phyloP scores from a whole-genome alignment of 2,113 vertebrate genomes.

The Ciconia stormi region DNA sequence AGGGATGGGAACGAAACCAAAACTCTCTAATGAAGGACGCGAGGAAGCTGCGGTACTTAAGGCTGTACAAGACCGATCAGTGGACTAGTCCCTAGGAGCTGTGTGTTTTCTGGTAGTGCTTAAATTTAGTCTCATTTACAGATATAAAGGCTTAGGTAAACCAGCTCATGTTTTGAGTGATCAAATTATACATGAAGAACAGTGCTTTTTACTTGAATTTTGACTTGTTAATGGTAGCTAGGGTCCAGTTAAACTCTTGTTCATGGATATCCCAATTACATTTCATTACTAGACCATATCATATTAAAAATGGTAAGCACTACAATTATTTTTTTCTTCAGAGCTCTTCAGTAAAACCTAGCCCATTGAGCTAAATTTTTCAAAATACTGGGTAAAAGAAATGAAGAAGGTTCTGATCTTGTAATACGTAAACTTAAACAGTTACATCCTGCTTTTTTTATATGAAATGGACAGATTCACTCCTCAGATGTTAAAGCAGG shows the following conservation, averaged over 20 bases:
- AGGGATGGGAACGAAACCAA: conserved; percentile 26
- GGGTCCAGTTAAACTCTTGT: not conserved
- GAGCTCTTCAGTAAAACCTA: not conserved
- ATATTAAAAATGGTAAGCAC: not conserved
- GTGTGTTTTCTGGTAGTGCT: not conserved
- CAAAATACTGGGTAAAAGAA: not conserved
- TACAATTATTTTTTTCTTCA: not conserved
- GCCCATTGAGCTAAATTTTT: not conserved
- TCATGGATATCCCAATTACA: not conserved
- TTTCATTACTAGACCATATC: not conserved
- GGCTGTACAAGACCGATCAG: not conserved
- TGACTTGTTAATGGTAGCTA: not conserved
- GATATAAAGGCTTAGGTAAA: not conserved
- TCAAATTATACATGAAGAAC: not conserved
- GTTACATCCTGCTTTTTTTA: not conserved
- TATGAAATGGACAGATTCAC: not conserved
- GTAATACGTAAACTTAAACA: not conserved
- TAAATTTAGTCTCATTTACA: not conserved
- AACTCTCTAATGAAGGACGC: not conserved
- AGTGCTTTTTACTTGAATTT: not conserved
- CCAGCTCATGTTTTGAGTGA: not conserved
- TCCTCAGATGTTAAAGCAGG: conserved; percentile 22
- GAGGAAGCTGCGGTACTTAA: not conserved
- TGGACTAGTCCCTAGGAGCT: not conserved
- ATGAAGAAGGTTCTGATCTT: not conserved